phyloP scores from a whole-genome alignment of 2,888 invertebrate genomes.

The Lasioglossum villosulum region DNA sequence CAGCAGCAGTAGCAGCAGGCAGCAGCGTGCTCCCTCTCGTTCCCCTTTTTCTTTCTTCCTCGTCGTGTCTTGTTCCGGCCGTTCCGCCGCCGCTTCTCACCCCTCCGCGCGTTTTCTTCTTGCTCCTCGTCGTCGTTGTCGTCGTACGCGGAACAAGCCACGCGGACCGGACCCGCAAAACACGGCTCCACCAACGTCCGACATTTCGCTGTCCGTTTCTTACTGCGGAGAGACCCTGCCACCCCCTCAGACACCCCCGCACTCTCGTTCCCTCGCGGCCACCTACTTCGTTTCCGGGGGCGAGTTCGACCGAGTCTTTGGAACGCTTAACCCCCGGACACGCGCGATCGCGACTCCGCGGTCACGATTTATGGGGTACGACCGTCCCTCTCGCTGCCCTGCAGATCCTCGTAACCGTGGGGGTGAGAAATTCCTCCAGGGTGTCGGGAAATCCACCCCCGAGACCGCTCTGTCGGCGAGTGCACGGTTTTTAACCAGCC shows the following conservation, averaged over 20 bases:
- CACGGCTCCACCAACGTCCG: conserved; percentile 41
- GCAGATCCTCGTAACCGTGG: background rate
- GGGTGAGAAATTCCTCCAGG: background rate
- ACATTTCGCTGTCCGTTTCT: conserved; percentile 41
- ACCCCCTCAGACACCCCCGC: background rate
- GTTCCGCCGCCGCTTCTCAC: conserved; percentile 31
- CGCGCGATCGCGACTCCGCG: background rate
- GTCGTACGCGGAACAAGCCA: conserved; percentile 39
- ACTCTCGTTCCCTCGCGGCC: background rate
- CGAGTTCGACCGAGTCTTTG: conserved; percentile 9
- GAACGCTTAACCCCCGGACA: conserved; percentile 30
- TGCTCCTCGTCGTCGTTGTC: conserved; percentile 53
- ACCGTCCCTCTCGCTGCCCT: background rate
- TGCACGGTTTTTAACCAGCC: background rate
- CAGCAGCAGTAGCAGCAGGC: conserved; percentile 74
- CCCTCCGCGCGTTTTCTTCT: conserved; percentile 42
- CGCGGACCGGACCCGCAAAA: conserved; percentile 56
- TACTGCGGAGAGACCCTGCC: conserved; percentile 21
- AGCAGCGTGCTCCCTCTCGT: conserved; percentile 75
- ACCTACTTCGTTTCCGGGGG: conserved; percentile 7
- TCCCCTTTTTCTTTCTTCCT: conserved; percentile 65
- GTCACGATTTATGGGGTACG: background rate
- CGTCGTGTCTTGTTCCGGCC: conserved; percentile 60
- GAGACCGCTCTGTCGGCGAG: background rate
- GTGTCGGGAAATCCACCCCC: background rate